Conservation (phyloP, 2,797 vertebrate species). For the Pogoniulus pusillus region DNA sequence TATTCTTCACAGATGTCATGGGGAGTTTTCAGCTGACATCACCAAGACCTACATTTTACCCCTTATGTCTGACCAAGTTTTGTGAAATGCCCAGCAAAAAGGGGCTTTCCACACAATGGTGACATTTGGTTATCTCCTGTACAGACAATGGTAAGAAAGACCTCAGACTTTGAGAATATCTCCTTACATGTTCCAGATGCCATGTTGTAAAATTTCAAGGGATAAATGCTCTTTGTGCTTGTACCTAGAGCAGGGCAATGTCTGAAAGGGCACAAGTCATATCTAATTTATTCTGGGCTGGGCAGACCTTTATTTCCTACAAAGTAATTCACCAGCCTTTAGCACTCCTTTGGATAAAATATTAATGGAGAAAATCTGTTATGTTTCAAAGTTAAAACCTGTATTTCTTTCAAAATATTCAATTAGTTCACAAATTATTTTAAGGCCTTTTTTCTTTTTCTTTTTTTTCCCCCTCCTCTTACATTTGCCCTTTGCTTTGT, state of each 20-base stretch:
- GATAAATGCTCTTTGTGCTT: not conserved
- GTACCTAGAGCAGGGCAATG: not conserved
- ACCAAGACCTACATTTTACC: not conserved
- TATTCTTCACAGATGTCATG: not conserved
- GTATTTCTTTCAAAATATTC: not conserved
- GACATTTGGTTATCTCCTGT: not conserved
- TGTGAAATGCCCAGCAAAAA: not conserved
- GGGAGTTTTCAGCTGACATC: constrained; percentile 13
- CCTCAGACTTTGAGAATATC: not conserved
- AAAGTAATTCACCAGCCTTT: not conserved
- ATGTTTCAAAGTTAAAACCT: not conserved
- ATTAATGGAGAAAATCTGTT: not conserved
- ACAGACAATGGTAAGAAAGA: not conserved
- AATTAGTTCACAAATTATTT: not conserved
- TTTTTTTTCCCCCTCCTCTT: not conserved
- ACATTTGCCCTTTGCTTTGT: not conserved
- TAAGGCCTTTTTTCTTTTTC: not conserved
- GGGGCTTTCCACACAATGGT: not conserved
- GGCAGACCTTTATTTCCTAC: not conserved
- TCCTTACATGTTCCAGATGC: not conserved
- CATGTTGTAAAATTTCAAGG: not conserved
- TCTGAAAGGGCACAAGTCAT: not conserved
- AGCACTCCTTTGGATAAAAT: not conserved
- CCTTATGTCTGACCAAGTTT: not conserved
- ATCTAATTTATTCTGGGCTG: not conserved